Conservation (phyloP, 1,140 invertebrate genomes). For the Drosophila miranda region DNA sequence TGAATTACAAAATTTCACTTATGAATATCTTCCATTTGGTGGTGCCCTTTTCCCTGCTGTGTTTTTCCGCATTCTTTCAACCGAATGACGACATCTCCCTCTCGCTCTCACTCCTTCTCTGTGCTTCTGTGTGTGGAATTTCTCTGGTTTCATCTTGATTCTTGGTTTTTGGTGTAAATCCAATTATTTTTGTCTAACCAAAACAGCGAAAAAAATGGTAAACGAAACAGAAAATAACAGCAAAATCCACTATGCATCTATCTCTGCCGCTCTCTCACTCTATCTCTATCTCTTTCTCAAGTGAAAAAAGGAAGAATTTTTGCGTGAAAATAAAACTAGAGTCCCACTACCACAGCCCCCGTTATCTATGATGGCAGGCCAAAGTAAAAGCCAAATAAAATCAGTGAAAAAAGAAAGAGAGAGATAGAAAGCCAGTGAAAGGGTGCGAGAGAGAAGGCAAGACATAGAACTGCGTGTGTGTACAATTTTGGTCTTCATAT, state of each 20-base stretch:
- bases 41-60: neutral
- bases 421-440: no score
- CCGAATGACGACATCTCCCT: conserved; percentile 34
- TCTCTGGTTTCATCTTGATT: conserved; percentile 19
- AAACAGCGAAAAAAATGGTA: conserved; percentile 19
- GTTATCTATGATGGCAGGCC: neutral
- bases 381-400: conserved; percentile 33
- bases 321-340: conserved; percentile 13
- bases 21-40: conserved; percentile 37
- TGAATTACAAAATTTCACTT: conserved; percentile 49
- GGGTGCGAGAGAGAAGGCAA: neutral
- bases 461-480: conserved; percentile 26
- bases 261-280: conserved; percentile 1
- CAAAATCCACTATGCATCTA: conserved; percentile 33
- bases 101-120: neutral
- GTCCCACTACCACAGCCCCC: neutral
- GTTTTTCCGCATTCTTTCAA: conserved; percentile 14
- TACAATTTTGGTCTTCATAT: conserved; percentile 67
- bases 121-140: neutral
- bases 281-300: conserved; percentile 2
- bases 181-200: conserved; percentile 51
- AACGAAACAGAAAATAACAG: conserved; percentile 29
- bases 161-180: conserved; percentile 45
- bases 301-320: conserved; percentile 7
- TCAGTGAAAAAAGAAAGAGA: conserved; percentile 35